A percentile compares a stretch with the other conserved stretches of the same genome.
phyloP scores from a whole-genome alignment of 1,140 invertebrate genomes.

The Gerris buenoi region DNA sequence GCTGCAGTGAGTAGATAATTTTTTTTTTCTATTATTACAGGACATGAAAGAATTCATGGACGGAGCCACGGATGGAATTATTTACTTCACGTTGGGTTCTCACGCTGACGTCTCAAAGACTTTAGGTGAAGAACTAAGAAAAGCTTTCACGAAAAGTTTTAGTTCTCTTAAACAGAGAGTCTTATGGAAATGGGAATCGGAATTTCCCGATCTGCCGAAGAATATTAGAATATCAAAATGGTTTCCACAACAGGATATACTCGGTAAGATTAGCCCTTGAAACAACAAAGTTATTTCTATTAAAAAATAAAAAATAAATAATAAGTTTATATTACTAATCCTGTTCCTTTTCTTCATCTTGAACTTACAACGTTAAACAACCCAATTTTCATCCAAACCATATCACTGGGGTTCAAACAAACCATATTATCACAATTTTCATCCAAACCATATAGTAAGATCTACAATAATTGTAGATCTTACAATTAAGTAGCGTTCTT shows the following conservation, averaged over 20 bases:
- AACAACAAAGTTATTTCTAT: slow-evolving; percentile 17
- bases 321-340: too few species aligned
- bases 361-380: too few species aligned
- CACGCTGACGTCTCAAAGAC: slow-evolving; percentile 38
- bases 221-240: slow-evolving; percentile 34
- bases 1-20: too few species aligned
- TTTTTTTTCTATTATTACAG: too few species aligned
- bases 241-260: slow-evolving; percentile 53
- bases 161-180: slow-evolving; percentile 22
- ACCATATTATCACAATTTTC: too few species aligned
- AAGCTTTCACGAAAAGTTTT: slow-evolving; percentile 20
- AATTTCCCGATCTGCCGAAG: slow-evolving; percentile 28
- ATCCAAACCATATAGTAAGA: too few species aligned
- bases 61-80: slow-evolving; percentile 33
- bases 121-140: background rate
- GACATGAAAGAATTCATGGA: slow-evolving; percentile 43
- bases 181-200: slow-evolving; percentile 25
- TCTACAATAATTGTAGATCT: too few species aligned
- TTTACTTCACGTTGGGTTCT: slow-evolving; percentile 56
- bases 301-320: background rate
- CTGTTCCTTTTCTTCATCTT: too few species aligned
- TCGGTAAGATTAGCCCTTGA: too few species aligned
- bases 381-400: too few species aligned
- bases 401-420: too few species aligned
- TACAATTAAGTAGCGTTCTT: too few species aligned